Evolutionary conservation across 2,113 vertebrate genomes (phyloP).

Genomic region (Pangasianodon hypophthalmus): DNA sequence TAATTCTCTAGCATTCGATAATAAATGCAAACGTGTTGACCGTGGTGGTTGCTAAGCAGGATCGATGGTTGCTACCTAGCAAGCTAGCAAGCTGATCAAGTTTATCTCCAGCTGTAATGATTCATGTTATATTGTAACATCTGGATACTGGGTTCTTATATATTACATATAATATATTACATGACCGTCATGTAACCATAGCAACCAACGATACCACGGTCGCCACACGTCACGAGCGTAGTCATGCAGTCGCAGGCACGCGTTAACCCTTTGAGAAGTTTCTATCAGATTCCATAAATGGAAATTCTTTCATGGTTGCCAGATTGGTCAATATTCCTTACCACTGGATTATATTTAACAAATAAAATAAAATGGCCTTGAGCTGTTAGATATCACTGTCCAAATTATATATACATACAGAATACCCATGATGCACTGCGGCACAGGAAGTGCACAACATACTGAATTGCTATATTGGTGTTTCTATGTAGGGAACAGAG

Average conservation of each 20-base stretch:
- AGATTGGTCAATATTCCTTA: background rate
- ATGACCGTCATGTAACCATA: background rate
- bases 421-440: background rate
- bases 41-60: background rate
- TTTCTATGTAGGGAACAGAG: background rate
- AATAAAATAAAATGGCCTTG: background rate
- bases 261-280: conserved; percentile 50
- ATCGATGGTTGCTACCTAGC: background rate
- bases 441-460: background rate
- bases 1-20: background rate
- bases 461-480: background rate
- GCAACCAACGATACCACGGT: background rate
- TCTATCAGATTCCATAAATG: background rate
- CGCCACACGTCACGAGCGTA: background rate
- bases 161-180: too few relatives aligned
- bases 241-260: background rate
- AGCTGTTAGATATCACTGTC: background rate
- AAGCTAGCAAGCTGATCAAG: background rate
- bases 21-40: background rate
- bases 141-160: too few relatives aligned
- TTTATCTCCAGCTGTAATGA: background rate
- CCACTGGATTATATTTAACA: too few relatives aligned
- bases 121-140: background rate
- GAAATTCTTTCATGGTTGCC: background rate
- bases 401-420: background rate